Evolutionary conservation across 2,888 invertebrate genomes (phyloP).

Genomic region (Cotesia congregata): DNA sequence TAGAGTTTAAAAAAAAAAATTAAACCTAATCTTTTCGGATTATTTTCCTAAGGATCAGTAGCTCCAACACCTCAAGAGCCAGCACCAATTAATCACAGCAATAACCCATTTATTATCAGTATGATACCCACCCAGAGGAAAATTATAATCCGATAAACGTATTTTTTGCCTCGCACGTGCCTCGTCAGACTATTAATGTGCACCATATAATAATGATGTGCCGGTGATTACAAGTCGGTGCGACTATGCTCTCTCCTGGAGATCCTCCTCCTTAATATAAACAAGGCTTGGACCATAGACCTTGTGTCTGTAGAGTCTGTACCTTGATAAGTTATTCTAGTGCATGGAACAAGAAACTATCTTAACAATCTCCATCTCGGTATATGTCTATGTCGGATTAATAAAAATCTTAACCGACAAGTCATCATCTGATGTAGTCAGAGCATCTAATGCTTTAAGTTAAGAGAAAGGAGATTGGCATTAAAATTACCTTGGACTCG

Average conservation of each 20-base stretch:
- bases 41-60: too few species aligned
- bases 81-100: too few species aligned
- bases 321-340: not conserved
- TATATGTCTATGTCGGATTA: not conserved
- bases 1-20: too few species aligned
- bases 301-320: not conserved
- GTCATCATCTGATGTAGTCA: conserved; percentile 16
- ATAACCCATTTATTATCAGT: too few species aligned
- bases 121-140: too few species aligned
- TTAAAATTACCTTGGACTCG: conserved; percentile 35
- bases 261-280: not conserved
- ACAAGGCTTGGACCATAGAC: not conserved
- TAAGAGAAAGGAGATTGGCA: conserved; percentile 34
- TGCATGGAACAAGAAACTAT: not conserved
- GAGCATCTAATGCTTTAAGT: conserved; percentile 14
- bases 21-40: too few species aligned
- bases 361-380: too few species aligned
- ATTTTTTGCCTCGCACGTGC: not conserved
- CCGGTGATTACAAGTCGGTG: not conserved
- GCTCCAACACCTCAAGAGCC: too few species aligned
- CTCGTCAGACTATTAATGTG: not conserved
- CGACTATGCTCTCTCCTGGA: not conserved
- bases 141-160: too few species aligned
- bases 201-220: not conserved
- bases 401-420: conserved; percentile 2